Percentiles rank a stretch among this genome's conserved stretches.
These are phyloP conservation scores for Lasius fuliginosus DNA, from an alignment of 2,888 invertebrate species.

Conservation along the genomic window DNA sequence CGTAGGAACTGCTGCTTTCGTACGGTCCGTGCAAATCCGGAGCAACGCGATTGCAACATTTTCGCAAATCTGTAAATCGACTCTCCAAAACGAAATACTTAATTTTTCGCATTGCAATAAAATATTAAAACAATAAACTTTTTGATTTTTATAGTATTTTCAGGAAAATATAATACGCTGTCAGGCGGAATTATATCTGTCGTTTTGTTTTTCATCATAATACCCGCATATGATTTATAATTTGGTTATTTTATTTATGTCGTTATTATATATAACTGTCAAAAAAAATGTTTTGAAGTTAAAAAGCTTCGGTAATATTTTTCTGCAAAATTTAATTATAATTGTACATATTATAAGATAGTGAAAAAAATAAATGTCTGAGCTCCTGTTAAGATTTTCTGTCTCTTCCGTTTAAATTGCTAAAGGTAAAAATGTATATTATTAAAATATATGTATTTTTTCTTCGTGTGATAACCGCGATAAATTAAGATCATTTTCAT, in stretches of 20 bases:
- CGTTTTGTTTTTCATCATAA: not conserved
- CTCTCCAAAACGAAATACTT: not conserved
- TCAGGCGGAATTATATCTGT: not conserved
- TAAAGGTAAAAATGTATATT: not conserved
- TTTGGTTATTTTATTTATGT: not conserved
- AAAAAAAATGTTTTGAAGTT: not conserved
- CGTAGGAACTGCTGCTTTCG: constrained; percentile 43
- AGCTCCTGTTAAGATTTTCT: not conserved
- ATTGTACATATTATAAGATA: not conserved
- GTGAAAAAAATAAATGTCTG: not conserved
- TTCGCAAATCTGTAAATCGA: not conserved
- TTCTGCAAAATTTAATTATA: not conserved
- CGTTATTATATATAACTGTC: not conserved
- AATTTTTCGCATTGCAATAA: not conserved
- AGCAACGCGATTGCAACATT: constrained; percentile 32
- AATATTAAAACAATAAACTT: not conserved
- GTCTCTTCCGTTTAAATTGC: not conserved
- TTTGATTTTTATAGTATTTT: not conserved
- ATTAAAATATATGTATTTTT: not conserved
- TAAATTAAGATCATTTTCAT: constrained; percentile 14
- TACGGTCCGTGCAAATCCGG: not conserved
- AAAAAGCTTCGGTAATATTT: not conserved
- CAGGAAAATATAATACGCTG: not conserved
- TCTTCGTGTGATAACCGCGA: not conserved
- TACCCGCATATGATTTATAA: not conserved